Percentiles rank a stretch among this genome's conserved stretches.
These are phyloP conservation scores for Spodoptera litura DNA, from an alignment of 1,140 invertebrate species.

Conservation along the genomic window DNA sequence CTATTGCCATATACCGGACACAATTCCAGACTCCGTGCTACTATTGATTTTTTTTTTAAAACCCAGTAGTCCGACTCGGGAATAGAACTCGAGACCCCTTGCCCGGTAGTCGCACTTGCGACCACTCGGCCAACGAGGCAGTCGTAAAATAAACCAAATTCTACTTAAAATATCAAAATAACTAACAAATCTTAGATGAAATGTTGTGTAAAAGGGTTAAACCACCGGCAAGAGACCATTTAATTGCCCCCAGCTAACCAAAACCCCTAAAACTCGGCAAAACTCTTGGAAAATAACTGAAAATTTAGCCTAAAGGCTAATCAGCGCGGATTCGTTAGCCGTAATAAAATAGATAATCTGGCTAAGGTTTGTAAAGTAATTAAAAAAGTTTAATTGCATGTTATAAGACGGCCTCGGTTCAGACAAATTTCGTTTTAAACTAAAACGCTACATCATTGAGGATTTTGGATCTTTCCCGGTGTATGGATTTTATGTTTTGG, in stretches of 20 bases:
- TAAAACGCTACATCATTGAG: conserved; percentile 62
- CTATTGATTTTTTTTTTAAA: too few species aligned
- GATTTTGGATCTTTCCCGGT: neutral
- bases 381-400: conserved; percentile 75
- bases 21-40: too few species aligned
- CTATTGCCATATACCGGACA: too few species aligned
- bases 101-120: too few species aligned
- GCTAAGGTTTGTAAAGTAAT: conserved; percentile 66
- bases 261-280: neutral
- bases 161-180: too few species aligned
- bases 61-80: too few species aligned
- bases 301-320: conserved; percentile 37
- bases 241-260: neutral
- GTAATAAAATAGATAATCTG: conserved; percentile 61
- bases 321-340: conserved; percentile 36
- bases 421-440: conserved; percentile 58
- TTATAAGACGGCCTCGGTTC: conserved; percentile 51
- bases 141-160: too few species aligned
- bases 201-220: too few species aligned
- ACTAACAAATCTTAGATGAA: too few species aligned
- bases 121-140: too few species aligned
- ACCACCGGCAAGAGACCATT: neutral
- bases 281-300: conserved; percentile 16
- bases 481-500: neutral
- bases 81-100: too few species aligned